These are phyloP conservation scores for Dasypus novemcinctus DNA, from an alignment of 2,113 vertebrate species.

Conservation along the genomic window DNA sequence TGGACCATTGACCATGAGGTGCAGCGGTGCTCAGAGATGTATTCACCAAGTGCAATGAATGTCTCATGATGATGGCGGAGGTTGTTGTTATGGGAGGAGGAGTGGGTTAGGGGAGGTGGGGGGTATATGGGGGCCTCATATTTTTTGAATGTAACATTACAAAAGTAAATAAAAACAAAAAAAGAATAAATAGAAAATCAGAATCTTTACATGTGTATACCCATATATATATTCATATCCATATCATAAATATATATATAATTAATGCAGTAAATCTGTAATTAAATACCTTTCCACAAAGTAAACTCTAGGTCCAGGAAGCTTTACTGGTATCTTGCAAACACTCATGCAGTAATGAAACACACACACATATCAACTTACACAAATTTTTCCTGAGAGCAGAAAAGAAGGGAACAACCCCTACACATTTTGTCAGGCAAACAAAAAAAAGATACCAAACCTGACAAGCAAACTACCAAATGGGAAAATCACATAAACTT, in stretches of 20 bases:
- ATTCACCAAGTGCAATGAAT: too few species aligned
- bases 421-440: too few species aligned
- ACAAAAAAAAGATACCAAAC: neutral
- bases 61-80: too few species aligned
- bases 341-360: neutral
- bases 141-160: too few species aligned
- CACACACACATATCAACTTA: neutral
- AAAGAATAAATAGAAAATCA: neutral
- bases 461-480: neutral
- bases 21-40: too few species aligned
- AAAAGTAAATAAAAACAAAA: too few species aligned
- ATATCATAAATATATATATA: neutral
- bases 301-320: neutral
- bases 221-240: neutral
- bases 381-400: neutral
- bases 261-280: neutral
- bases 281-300: neutral
- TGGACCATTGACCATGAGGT: too few species aligned
- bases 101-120: too few species aligned
- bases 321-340: neutral
- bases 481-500: too few species aligned
- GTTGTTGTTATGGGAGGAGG: too few species aligned
- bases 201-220: neutral
- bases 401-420: neutral
- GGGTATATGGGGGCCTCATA: too few species aligned